Evolutionary conservation across 2,888 invertebrate species (phyloP).

Genomic region (Pogonocherus hispidulus): DNA sequence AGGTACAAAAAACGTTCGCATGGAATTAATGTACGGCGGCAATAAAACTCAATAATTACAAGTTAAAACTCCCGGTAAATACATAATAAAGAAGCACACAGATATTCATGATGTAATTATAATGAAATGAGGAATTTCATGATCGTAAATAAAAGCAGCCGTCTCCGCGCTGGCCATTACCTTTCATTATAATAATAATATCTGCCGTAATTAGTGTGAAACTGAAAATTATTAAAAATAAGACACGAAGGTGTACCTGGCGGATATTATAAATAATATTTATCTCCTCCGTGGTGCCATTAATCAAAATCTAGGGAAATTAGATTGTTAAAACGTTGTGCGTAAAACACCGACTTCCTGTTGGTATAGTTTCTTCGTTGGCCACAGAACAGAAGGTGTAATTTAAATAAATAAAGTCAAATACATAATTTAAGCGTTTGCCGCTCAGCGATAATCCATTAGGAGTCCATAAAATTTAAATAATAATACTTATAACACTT

Average conservation of each 20-base stretch:
- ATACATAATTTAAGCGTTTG: background rate
- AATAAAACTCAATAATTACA: constrained; percentile 12
- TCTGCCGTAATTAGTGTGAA: constrained; percentile 21
- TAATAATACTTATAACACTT: background rate
- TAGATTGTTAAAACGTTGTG: constrained; percentile 31
- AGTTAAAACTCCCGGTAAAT: constrained; percentile 1
- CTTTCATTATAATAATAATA: constrained; percentile 25
- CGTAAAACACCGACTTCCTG: constrained; percentile 25
- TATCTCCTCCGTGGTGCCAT: constrained; percentile 22
- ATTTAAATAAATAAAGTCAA: constrained; percentile 15
- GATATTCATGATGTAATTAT: constrained; percentile 23
- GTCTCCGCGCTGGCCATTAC: constrained; percentile 14
- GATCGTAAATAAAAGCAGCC: constrained; percentile 12
- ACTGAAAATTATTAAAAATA: constrained; percentile 21
- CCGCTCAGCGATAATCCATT: background rate
- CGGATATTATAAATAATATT: constrained; percentile 34
- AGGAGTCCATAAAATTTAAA: background rate
- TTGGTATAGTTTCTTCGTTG: background rate
- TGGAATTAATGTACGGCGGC: background rate
- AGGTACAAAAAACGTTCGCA: no score
- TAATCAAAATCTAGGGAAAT: constrained; percentile 30
- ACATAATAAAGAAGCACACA: constrained; percentile 7
- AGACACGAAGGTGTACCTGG: constrained; percentile 14
- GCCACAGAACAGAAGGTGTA: constrained; percentile 4
- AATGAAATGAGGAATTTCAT: constrained; percentile 24